Evolutionary conservation across 2,797 vertebrate species (phyloP), one percentile per base, ranked within the genome.

Genomic region (Mionectes olivaceus): DNA sequence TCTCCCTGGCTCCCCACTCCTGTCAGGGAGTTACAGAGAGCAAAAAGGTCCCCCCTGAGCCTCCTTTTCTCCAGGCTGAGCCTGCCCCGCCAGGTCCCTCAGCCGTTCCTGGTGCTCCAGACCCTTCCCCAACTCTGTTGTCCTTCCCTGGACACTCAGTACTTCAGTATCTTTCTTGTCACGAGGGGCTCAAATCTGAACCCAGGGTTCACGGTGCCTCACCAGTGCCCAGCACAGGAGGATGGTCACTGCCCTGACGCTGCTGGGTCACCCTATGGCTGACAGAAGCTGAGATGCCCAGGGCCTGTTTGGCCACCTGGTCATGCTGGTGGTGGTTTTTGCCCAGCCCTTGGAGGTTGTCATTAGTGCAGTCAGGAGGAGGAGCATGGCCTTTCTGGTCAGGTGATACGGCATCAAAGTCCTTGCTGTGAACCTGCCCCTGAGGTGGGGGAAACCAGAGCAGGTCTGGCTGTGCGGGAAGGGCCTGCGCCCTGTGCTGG

Each of bases 401-500:
- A 4, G 37, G 14, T 9, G 24, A 12, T 0, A 18, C 49, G 63
- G n/a, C 11, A 3, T 50, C 28, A 3, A 23, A n/a, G 19, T 32
- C 30, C 7, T 6, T n/a, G 16, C 52, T 43, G 52, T 19, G 27
- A 22, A 25, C 32, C 18, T 37, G 35, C 19, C 61, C 11, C 43
- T 10, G 63, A n/a, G 49, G 5, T 2, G 11, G 35, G 22, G 39
- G 10, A 52, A 37, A 52, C 14, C 30, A 4, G 35, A 28, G 43
- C 2, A 7, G 49, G 28, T 75, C 14, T 46, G 82, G 47, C 37
- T 39, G 22, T 1, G 0, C 0, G 4, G 18, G 37, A 21, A n/a
- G 39, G 44, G 41, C 2, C 10, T 1, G 8, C 21, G 22, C 21
- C 24, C 25, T 6, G 12, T 1, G 1, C 35, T 68, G 30, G 43